Percentiles rank a stretch among this genome's conserved stretches.
These are phyloP conservation scores for Passer domesticus DNA, from an alignment of 2,113 vertebrate species.

Conservation along the genomic window DNA sequence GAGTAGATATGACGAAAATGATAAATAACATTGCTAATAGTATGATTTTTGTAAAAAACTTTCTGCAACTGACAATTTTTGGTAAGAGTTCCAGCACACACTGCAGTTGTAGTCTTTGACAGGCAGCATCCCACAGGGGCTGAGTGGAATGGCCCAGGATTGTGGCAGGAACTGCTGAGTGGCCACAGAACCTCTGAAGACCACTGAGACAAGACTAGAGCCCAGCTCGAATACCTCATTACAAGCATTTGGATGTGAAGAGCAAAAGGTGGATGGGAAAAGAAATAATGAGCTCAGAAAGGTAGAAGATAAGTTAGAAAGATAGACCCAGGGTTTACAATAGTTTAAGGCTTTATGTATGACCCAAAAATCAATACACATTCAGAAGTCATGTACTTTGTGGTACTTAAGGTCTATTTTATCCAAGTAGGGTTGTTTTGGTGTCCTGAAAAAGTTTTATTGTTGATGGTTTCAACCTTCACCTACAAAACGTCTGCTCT, in stretches of 20 bases:
- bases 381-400: background rate
- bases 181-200: background rate
- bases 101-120: background rate
- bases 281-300: background rate
- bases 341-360: background rate
- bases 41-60: background rate
- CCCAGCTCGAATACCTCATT: rapidly evolving
- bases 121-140: background rate
- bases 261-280: background rate
- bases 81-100: rapidly evolving
- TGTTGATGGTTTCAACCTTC: background rate
- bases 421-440: background rate
- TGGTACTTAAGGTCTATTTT: background rate
- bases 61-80: background rate
- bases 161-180: background rate
- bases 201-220: background rate
- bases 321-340: background rate
- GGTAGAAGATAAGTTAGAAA: background rate
- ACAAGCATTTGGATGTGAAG: background rate
- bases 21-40: background rate
- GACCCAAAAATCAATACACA: background rate
- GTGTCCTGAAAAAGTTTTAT: background rate
- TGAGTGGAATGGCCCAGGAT: background rate
- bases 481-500: background rate
- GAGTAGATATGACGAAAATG: background rate